Evolutionary conservation across 2,113 vertebrate species (phyloP), one percentile per base, ranked within the genome.

Genomic region (Lanius collurio): DNA sequence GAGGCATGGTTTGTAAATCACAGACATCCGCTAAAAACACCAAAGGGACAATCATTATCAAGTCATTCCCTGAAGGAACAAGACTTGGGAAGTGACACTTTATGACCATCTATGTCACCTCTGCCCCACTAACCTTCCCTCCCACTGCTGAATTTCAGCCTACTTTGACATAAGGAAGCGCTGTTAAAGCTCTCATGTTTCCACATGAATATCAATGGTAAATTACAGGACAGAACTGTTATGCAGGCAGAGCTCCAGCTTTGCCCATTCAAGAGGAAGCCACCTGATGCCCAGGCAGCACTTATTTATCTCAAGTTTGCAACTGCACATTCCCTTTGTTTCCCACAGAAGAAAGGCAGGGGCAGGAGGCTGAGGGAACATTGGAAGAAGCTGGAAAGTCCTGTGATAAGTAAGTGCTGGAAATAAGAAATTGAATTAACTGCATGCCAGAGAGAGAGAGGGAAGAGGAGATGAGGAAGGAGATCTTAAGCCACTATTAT

Each of bases 371-470:
- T 33, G 13, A 13, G 9, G 24, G 13, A 81, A 53, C 22, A 64
- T 0, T 60, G 59, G 67, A 90, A 86, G n/a, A 76, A 73, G 44
- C 21, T 94, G 55, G 4, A 57, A 94, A 82, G 20, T 44, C 26
- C 26, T 77, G 41, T 53, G 44, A 64, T 33, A n/a, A 75, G 0
- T 60, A 73, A 69, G 15, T 41, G 37, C 57, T 80, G 35, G 35
- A 74, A 84, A 94, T 31, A 39, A 63, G 52, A 93, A 93, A 83
- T 15, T 89, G 26, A 87, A 83, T 67, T 86, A 83, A 89, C 26
- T 62, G 30, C 60, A 28, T 15, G 9, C n/a, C 27, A 78, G 55
- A 67, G 13, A 71, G 41, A 79, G 37, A 42, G 22, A 16, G 27
- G 24, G 24, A 62, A 70, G 10, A 27, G 11, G n/a, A 79, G 46